These are phyloP conservation scores for Lamellibrachia columna DNA, from an alignment of 2,888 invertebrate genomes.

Conservation along the genomic window DNA sequence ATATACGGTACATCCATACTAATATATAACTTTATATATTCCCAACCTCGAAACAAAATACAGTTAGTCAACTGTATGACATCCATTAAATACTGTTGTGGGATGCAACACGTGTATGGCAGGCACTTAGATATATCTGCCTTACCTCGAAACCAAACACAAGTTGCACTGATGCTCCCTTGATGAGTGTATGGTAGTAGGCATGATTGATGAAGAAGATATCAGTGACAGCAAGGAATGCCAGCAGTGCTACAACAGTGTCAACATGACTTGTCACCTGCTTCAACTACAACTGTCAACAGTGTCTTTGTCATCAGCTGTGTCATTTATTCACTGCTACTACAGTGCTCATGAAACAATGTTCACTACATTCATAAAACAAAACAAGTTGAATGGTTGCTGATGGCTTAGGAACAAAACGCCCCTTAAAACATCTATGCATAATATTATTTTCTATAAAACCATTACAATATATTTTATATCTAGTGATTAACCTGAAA, in stretches of 20 bases:
- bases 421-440: too few species aligned
- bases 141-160: conserved; percentile 94
- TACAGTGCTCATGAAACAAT: neutral
- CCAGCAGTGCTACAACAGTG: conserved; percentile 65
- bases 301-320: neutral
- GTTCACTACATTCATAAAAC: neutral
- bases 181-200: conserved; percentile 88
- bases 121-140: neutral
- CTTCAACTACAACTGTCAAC: neutral
- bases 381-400: neutral
- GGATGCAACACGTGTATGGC: neutral
- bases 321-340: neutral
- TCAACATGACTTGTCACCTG: neutral
- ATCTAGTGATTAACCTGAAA: neutral
- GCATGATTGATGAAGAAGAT: conserved; percentile 91
- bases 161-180: conserved; percentile 96
- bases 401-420: neutral
- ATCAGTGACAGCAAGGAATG: conserved; percentile 84
- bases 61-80: neutral
- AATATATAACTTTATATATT: too few species aligned
- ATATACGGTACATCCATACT: too few species aligned
- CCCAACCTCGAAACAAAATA: too few species aligned
- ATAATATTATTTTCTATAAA: too few species aligned
- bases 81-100: neutral
- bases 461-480: neutral